phyloP scores from a whole-genome alignment of 30 jellyfish, hydroid and myxozoan species.

The Turritopsis rubra region DNA sequence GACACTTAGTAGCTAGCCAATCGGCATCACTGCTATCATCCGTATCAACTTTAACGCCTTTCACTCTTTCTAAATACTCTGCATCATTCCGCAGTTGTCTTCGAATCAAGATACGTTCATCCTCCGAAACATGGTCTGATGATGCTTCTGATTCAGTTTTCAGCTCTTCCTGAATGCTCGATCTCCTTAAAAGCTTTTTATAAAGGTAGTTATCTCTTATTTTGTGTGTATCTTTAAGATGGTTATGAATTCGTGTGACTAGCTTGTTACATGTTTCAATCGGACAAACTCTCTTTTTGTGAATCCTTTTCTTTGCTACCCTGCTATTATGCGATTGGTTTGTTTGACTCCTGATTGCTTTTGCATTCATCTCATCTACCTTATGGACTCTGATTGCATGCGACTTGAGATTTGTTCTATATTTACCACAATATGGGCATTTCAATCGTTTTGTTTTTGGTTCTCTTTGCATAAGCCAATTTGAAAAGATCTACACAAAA shows the following conservation, averaged over 20 bases:
- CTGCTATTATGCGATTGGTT: neutral
- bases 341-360: neutral
- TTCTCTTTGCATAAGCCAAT: too few species aligned
- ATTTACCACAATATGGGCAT: constrained; percentile 11
- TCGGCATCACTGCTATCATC: neutral
- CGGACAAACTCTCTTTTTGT: neutral
- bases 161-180: neutral
- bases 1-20: neutral
- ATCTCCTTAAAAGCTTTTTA: neutral
- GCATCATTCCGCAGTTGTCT: neutral
- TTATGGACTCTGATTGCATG: neutral
- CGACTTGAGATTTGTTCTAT: neutral
- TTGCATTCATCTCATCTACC: neutral
- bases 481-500: too few species aligned
- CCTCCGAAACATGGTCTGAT: neutral
- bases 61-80: neutral
- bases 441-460: too few species aligned
- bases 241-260: neutral
- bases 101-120: neutral
- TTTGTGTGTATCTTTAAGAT: constrained; percentile 3
- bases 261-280: neutral
- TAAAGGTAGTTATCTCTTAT: neutral
- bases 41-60: neutral
- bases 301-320: neutral
- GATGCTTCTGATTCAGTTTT: neutral